A percentile compares a stretch with the other conserved stretches of the same genome.
These are phyloP conservation scores for Perdita meconis DNA, from an alignment of 2,888 invertebrate species.

Conservation along the genomic window DNA sequence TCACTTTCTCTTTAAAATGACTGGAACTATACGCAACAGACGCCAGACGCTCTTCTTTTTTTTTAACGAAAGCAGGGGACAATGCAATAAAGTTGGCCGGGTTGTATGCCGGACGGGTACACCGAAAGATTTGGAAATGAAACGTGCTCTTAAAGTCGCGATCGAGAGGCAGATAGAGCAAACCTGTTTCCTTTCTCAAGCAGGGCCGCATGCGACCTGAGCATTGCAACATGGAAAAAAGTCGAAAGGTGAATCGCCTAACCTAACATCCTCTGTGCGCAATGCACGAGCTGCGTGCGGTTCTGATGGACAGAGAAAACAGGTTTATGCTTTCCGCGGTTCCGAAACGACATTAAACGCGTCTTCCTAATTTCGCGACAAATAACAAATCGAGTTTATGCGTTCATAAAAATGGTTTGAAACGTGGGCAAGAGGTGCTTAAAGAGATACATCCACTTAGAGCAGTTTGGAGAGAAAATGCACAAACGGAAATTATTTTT, in stretches of 20 bases:
- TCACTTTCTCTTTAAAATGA: no score
- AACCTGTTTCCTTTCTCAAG: constrained; percentile 13
- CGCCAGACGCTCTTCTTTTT: background rate
- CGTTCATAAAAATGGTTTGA: background rate
- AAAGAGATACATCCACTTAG: no score
- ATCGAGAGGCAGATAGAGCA: constrained; percentile 6
- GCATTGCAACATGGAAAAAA: constrained; percentile 7
- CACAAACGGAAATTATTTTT: no score
- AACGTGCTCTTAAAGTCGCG: constrained; percentile 4
- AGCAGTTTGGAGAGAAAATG: no score
- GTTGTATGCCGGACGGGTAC: background rate
- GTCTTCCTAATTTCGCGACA: background rate
- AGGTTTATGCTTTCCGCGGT: background rate
- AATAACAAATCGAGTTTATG: background rate
- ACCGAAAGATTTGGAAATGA: constrained; percentile 8
- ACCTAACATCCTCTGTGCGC: constrained; percentile 2
- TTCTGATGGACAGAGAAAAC: constrained; percentile 7
- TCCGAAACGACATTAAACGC: background rate
- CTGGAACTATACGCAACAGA: no score
- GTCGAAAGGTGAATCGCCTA: constrained; percentile 10
- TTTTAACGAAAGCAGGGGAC: background rate
- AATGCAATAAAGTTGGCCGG: background rate
- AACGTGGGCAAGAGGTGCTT: no score
- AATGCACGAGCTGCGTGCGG: background rate
- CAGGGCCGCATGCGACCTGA: constrained; percentile 3